These are phyloP conservation scores for Clarias fuscus DNA, from an alignment of 2,797 vertebrate genomes.

Conservation along the genomic window DNA sequence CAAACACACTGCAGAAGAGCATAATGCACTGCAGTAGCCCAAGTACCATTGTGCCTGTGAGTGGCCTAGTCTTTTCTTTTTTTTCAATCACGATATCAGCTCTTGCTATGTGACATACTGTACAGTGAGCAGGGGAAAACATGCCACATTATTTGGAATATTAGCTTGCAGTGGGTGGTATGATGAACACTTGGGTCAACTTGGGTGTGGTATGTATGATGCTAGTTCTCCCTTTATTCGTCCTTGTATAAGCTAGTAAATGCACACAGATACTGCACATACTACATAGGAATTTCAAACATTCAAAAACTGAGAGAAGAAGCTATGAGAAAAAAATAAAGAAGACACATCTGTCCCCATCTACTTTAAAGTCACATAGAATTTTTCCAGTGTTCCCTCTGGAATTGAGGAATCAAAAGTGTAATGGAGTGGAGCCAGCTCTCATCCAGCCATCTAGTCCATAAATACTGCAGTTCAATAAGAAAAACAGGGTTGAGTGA, in stretches of 20 bases:
- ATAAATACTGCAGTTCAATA: conserved; percentile 25
- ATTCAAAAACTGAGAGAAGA: background rate
- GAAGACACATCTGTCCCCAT: background rate
- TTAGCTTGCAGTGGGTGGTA: background rate
- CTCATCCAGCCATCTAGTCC: background rate
- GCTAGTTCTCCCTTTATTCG: background rate
- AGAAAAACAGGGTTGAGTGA: background rate
- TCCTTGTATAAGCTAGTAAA: background rate
- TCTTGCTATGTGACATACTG: background rate
- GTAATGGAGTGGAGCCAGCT: background rate
- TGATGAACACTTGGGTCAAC: background rate
- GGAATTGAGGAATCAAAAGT: background rate
- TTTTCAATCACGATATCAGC: too few species aligned
- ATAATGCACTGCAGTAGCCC: background rate
- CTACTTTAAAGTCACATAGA: background rate
- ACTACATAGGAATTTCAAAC: background rate
- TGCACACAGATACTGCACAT: background rate
- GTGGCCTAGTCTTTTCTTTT: too few species aligned
- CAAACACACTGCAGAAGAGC: background rate
- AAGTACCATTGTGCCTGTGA: background rate
- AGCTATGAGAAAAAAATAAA: background rate
- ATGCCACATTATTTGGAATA: background rate
- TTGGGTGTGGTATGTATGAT: background rate
- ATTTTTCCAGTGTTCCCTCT: background rate
- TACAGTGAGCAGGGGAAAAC: background rate